phyloP scores from a whole-genome alignment of 2,113 vertebrate genomes.

The Rhadina sibilatrix region DNA sequence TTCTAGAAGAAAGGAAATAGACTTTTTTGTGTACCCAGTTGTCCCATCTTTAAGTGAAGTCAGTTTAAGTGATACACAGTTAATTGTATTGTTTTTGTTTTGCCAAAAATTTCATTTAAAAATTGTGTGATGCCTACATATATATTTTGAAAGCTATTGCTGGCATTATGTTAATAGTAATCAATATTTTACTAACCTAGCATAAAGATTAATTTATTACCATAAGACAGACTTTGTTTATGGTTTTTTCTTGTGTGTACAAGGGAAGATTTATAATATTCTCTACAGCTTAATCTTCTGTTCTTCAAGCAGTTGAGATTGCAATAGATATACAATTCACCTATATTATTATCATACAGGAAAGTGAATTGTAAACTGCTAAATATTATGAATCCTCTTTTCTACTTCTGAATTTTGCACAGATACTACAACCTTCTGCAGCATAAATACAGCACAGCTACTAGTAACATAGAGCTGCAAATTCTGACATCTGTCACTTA shows the following conservation, averaged over 20 bases:
- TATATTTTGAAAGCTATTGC: background rate
- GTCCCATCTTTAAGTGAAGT: background rate
- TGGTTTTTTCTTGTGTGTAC: background rate
- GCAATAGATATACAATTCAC: background rate
- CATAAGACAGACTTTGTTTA: background rate
- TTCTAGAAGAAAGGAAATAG: background rate
- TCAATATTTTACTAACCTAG: background rate
- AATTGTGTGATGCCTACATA: background rate
- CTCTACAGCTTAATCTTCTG: background rate
- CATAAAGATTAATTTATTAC: background rate
- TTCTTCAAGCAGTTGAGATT: background rate
- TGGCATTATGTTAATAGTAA: background rate
- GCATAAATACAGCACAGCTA: background rate
- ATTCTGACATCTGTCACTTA: background rate
- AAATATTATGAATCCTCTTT: background rate
- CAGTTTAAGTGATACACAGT: background rate
- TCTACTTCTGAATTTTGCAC: background rate
- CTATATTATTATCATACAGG: background rate
- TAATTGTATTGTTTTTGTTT: background rate
- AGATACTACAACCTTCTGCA: background rate
- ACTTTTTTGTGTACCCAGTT: background rate
- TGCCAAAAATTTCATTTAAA: background rate
- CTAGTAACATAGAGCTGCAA: background rate
- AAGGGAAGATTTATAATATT: background rate
- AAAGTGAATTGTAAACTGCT: background rate